phyloP scores from a whole-genome alignment of 2,113 vertebrate genomes.

The Irena cyanogastra region DNA sequence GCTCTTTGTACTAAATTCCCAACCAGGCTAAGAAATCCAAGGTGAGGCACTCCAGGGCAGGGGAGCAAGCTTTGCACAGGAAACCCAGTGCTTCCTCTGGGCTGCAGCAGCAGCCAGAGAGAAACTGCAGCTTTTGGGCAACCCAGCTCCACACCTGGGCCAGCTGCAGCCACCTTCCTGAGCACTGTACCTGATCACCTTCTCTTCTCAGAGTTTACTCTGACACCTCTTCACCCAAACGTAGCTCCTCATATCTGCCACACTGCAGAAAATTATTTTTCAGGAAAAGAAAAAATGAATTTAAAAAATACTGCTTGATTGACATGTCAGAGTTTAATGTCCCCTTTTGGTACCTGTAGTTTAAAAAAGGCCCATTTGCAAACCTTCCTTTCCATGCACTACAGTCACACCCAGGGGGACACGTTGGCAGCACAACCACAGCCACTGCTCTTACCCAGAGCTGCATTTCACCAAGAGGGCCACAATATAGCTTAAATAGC shows the following conservation, averaged over 20 bases:
- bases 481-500: not conserved
- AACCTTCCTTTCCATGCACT: not conserved
- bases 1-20: constrained; percentile 35
- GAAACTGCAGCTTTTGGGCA: not conserved
- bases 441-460: too few species aligned
- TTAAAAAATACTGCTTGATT: not conserved
- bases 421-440: not conserved
- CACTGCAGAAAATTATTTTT: not conserved
- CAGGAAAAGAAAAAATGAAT: not conserved
- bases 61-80: constrained; percentile 29
- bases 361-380: not conserved
- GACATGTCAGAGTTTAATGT: not conserved
- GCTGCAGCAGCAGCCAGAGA: not conserved
- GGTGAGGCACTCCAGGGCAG: not conserved
- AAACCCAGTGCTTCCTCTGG: constrained; percentile 52
- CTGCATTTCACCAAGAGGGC: not conserved
- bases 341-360: not conserved
- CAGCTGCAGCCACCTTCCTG: not conserved
- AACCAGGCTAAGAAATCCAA: not conserved
- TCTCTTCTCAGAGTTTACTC: not conserved
- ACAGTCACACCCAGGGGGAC: fast-evolving
- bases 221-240: not conserved
- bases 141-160: not conserved
- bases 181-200: fast-evolving
- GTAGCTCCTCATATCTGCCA: not conserved